Evolutionary conservation across 2,113 vertebrate species (phyloP), one percentile per base, ranked within the genome.

Genomic region (Cygnus buccinator): DNA sequence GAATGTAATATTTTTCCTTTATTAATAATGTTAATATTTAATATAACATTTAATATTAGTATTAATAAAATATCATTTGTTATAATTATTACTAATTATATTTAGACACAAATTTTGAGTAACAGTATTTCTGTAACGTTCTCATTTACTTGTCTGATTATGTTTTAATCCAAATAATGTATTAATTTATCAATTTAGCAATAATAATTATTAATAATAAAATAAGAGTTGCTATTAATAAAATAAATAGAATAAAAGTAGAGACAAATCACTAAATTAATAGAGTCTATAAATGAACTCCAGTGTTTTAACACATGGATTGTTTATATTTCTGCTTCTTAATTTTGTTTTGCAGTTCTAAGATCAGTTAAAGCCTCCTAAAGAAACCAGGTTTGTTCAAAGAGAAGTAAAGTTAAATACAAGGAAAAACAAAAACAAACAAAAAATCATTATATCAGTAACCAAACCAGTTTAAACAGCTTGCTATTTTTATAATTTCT

Each of bases 271-370:
- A 59, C 21, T 90, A 81, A 28, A 23, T 9, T 88, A 25, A 39
- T 22, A 71, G 4, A 77, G 12, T 4, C 3, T 4, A 29, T 37
- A 74, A 78, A 66, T 52, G 3, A 81, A 29, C 3, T 11, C 0
- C 0, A 39, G 3, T 8, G 44, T 84, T 70, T 70, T 12, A 55
- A 75, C 3, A 61, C 1, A 0, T 26, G 1, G 1, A 23, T 9
- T 57, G 41, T 54, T 11, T 75, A 39, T 15, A 85, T 88, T 62
- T 2, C 1, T 48, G n/a, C 3, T 3, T 84, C 23, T 41, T 68
- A 50, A 55, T 59, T 63, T 68, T 79, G 1, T 61, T 81, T 89
- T 29, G 81, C 6, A 29, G 5, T 57, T 77, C 33, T 46, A 31
- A 73, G 5, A 43, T 33, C 61, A 76, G 58, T 43, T 74, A 71